phyloP scores from a whole-genome alignment of 2,888 invertebrate species.

The Cryptosula pallasiana region DNA sequence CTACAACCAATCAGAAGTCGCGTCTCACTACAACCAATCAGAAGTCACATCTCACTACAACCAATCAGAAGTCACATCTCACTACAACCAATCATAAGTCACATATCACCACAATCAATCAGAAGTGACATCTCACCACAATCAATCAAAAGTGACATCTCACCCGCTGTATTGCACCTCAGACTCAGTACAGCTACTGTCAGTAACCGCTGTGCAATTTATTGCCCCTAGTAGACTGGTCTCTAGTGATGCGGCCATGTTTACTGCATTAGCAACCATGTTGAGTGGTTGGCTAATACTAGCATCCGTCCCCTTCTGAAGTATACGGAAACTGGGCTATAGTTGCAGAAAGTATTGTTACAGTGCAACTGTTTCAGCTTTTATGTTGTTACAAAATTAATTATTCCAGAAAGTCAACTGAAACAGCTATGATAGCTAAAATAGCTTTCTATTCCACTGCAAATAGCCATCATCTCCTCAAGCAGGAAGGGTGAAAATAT shows the following conservation, averaged over 20 bases:
- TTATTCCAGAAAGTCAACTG: neutral
- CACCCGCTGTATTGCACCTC: constrained; percentile 22
- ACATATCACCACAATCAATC: too few species aligned
- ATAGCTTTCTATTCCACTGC: too few species aligned
- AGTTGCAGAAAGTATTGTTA: neutral
- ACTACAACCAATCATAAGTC: too few species aligned
- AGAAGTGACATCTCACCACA: too few species aligned
- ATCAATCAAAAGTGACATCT: too few species aligned
- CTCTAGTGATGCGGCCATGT: neutral
- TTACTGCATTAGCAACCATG: constrained; percentile 14
- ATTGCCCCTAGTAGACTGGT: constrained; percentile 28
- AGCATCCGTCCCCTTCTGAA: neutral
- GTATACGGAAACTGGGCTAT: neutral
- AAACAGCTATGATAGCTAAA: too few species aligned
- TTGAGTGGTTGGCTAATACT: neutral
- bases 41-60: too few species aligned
- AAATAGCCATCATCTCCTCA: too few species aligned
- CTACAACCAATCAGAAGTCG: too few species aligned
- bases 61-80: too few species aligned
- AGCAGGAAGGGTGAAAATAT: too few species aligned
- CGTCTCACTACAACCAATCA: too few species aligned
- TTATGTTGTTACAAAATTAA: neutral
- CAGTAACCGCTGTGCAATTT: constrained; percentile 29
- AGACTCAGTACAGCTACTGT: neutral
- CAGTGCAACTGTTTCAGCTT: neutral